phyloP scores from a whole-genome alignment of 2,888 invertebrate species.

The Tortrix viridana region DNA sequence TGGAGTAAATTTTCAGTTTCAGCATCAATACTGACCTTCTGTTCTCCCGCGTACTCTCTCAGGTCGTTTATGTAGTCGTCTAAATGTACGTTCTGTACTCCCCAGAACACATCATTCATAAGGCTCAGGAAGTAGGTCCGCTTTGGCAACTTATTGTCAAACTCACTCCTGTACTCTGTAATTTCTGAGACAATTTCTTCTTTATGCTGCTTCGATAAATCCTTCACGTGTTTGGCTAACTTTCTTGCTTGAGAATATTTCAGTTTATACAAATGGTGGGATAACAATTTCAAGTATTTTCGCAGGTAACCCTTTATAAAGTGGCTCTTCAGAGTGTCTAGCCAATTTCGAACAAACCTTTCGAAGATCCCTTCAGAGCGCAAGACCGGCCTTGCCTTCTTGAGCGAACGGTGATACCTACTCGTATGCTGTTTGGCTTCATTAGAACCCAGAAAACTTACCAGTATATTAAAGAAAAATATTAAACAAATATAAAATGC shows the following conservation, averaged over 20 bases:
- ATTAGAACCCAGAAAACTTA: background rate
- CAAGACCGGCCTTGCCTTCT: background rate
- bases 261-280: slow-evolving; percentile 46
- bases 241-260: slow-evolving; percentile 47
- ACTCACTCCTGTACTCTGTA: slow-evolving; percentile 44
- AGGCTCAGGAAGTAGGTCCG: slow-evolving; percentile 53
- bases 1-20: slow-evolving; percentile 48
- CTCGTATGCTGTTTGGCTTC: background rate
- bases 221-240: slow-evolving; percentile 50
- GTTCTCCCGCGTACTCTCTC: slow-evolving; percentile 43
- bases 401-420: no score
- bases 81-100: slow-evolving; percentile 53
- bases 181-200: slow-evolving; percentile 52
- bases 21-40: slow-evolving; percentile 43
- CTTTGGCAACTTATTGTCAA: slow-evolving; percentile 44
- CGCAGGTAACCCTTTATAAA: slow-evolving; percentile 51
- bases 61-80: slow-evolving; percentile 57
- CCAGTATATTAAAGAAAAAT: slow-evolving; percentile 3
- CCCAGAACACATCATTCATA: slow-evolving; percentile 57
- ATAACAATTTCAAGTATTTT: slow-evolving; percentile 52
- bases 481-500: background rate
- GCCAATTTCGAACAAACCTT: slow-evolving; percentile 54
- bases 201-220: slow-evolving; percentile 49
- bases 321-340: slow-evolving; percentile 50
- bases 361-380: slow-evolving; percentile 55